Base-by-base conservation (phyloP, 2,888 invertebrate species). In the Polydrusus pterygomalis region DNA sequence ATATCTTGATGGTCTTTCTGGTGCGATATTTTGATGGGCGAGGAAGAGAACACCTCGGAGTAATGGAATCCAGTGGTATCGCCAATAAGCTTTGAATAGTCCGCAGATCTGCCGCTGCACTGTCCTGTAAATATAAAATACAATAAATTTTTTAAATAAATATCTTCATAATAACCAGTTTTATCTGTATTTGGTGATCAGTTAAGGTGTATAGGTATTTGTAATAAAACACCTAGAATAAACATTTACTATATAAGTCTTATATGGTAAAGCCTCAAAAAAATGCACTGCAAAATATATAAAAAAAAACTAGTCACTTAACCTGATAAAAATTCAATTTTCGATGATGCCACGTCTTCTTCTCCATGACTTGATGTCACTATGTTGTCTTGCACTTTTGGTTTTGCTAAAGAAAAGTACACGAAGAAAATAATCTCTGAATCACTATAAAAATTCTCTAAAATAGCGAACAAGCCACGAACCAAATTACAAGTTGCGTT, bases 321-420 rank as follows among this genome's bases (percentile, higher is more conserved):
- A 60, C 58, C 58, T 38, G 58, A 60, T 17, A 60, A 38, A 60
- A 60, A 18, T 18, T 60, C 58, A 60, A 60, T 60, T 38, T 38
- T 38, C 9, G 6, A 8, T n/a, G 38, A 17, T 38, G 18, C 2
- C 10, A 0, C n/a, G n/a, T n/a, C 13, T 0, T 10, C 38, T 9
- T 18, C 58, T 1, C 3, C 58, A 38, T 38, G 17, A 38, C 58
- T 60, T 1, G 58, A 60, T 11, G 58, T 60, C 1, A 60, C 17
- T 11, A 60, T 38, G 17, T 60, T 38, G 18, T 60, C 58, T 38
- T 60, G 58, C 11, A 60, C 38, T 18, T 60, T 60, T 17, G 10
- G 38, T 38, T 60, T 25, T 10, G 17, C 18, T 18, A n/a, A 13
- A 47, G 8, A 47, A 25, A 25, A n/a, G n/a, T n/a, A 3, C 15